Evolutionary conservation across 53 echinoderm and acorn worm genomes (phyloP).

Genomic region (Patiria pectinifera): DNA sequence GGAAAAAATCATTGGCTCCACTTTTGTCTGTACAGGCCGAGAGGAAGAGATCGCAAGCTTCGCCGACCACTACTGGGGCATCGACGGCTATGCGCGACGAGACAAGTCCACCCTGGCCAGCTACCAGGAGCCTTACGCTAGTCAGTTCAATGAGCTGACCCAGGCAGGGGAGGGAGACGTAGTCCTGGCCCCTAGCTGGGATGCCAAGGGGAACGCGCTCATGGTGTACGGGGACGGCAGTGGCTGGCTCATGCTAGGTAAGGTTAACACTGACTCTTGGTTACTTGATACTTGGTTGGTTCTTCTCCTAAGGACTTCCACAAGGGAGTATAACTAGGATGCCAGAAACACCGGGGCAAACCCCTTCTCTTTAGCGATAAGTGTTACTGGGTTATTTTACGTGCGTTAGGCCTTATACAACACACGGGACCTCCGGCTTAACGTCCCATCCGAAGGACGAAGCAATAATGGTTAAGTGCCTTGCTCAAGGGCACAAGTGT

Average conservation of each 20-base stretch:
- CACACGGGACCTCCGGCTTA: no score
- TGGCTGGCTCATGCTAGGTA: conserved; percentile 84
- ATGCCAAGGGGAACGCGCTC: conserved; percentile 75
- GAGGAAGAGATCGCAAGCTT: conserved; percentile 68
- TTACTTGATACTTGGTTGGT: no score
- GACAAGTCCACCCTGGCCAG: conserved; percentile 45
- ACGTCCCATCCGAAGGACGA: no score
- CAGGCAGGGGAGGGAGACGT: conserved; percentile 75
- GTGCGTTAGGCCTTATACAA: no score
- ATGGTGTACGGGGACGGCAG: conserved; percentile 68
- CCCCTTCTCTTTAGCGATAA: no score
- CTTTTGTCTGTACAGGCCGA: conserved; percentile 56
- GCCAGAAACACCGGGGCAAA: no score
- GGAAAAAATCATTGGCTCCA: no score
- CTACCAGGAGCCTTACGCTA: conserved; percentile 52
- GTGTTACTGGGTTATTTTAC: no score
- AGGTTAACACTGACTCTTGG: background rate
- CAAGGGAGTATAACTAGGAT: no score
- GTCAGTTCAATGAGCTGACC: conserved; percentile 50
- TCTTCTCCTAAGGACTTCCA: no score
- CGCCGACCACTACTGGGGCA: conserved; percentile 85
- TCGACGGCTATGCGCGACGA: conserved; percentile 77
- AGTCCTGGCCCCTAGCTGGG: conserved; percentile 72
- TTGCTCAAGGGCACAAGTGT: no score
- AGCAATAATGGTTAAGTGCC: no score